Evolutionary conservation across 1,140 invertebrate species (phyloP).

Genomic region (Ceratosolen fusciceps): DNA sequence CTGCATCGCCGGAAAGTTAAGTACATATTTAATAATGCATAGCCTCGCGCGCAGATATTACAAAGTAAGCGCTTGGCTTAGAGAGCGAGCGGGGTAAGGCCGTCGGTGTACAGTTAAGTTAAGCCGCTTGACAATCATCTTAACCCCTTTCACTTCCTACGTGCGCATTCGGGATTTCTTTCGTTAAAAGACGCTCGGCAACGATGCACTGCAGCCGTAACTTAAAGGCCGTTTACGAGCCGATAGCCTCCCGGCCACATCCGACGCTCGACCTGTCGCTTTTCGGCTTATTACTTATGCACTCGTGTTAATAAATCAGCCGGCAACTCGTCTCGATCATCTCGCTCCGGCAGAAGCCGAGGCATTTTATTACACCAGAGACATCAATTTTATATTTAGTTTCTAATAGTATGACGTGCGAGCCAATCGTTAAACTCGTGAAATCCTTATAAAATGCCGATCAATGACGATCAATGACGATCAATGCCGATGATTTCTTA

Average conservation of each 20-base stretch:
- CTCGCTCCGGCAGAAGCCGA: no score
- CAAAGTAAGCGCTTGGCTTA: background rate
- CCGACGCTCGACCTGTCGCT: background rate
- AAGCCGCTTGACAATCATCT: slow-evolving; percentile 12
- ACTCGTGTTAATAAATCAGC: background rate
- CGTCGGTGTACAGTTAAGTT: background rate
- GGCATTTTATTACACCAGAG: no score
- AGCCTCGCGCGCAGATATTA: slow-evolving; percentile 1
- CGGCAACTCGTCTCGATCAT: background rate
- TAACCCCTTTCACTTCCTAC: slow-evolving; percentile 1
- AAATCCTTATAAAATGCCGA: no score
- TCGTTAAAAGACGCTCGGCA: background rate
- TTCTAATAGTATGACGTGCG: no score
- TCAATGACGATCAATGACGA: no score
- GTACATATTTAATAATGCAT: background rate
- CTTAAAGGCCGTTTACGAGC: background rate
- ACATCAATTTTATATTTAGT: no score
- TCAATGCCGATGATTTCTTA: no score
- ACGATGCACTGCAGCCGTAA: no score
- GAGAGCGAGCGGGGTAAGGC: no score
- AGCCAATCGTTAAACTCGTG: no score
- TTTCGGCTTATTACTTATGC: background rate
- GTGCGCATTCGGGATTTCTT: background rate
- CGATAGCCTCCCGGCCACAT: background rate
- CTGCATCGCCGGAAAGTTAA: background rate